A percentile compares a stretch with the other conserved stretches of the same genome.
These are phyloP conservation scores for Phaethornis superciliosus DNA, from an alignment of 2,113 vertebrate species.

Conservation along the genomic window DNA sequence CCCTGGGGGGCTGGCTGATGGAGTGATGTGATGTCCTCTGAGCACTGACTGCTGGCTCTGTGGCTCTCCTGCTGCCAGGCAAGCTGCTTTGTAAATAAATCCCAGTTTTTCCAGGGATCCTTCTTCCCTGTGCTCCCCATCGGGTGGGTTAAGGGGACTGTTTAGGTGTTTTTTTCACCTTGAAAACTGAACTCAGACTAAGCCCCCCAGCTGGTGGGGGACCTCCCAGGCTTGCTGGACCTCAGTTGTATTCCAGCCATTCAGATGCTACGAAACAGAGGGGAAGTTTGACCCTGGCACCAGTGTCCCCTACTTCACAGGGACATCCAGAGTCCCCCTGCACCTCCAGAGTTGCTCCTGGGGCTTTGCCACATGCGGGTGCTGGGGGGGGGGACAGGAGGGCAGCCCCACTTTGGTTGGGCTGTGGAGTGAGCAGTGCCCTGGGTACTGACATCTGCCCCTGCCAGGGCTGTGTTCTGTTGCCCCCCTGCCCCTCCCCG, in stretches of 20 bases:
- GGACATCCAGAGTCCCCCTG: neutral
- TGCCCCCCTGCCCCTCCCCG: neutral
- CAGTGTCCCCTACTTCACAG: neutral
- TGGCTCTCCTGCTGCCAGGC: conserved; percentile 21
- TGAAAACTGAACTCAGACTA: neutral
- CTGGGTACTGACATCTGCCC: neutral
- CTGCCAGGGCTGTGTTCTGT: neutral
- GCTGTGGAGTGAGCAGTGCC: neutral
- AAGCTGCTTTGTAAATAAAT: neutral
- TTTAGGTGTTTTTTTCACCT: neutral
- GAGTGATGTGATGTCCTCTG: neutral
- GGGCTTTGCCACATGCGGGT: neutral
- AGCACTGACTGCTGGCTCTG: neutral
- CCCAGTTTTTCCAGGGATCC: neutral
- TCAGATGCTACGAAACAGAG: neutral
- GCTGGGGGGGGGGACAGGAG: neutral
- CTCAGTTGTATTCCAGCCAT: accelerated
- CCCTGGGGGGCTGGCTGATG: neutral
- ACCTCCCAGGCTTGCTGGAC: neutral
- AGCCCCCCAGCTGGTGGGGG: neutral
- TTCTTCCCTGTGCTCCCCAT: neutral
- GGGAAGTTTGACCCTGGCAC: neutral
- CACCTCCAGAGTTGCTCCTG: neutral
- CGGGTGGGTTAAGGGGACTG: neutral
- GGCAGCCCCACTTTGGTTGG: neutral